Base-by-base conservation (phyloP, 2,113 vertebrate genomes). In the Pelvicachromis taeniatus region DNA sequence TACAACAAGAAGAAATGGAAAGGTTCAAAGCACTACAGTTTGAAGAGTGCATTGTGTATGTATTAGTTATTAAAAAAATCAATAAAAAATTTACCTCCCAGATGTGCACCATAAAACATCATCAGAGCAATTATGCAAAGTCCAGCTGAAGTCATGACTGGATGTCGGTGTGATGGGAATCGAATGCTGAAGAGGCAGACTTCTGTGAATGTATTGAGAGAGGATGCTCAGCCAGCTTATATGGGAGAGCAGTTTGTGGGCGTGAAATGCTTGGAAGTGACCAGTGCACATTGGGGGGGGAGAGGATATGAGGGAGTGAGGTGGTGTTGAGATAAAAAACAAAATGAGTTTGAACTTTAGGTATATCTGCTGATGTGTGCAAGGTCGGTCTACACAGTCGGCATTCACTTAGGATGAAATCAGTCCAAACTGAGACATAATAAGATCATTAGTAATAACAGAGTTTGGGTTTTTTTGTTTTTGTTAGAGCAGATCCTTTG, bases 11-110 rank as follows among this genome's bases (percentile, higher is more conserved):
- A 79, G 5, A 4, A 77, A 19, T 9, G 54, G 10, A 79, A 5
- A 65, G 5, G n/a, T 61, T 31, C 38, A 80, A 9, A 50, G 9
- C 6, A 33, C 1, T 58, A 16, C 1, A 52, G 23, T 48, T 4
- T 33, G 10, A 78, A 26, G 3, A 79, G 9, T 7, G 53, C 1
- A 33, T 45, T 2, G n/a, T 52, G 4, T 35, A 2, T 11, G 38
- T 70, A 78, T 1, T 2, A 12, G 65, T 3, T 2, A 52, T 29
- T 6, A 2, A 26, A 11, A 5, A 58, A 59, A 9, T 4, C 2
- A n/a, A 26, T 21, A 6, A 79, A 79, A 61, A 31, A 33, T 77
- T 83, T 91, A 95, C 95, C 94, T 91, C 86, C 89, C 9, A 94
- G 23, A 77, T 81, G 14, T 70, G 54, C 61, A 38, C 61, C 19